A percentile compares a stretch with the other conserved stretches of the same genome.
Conservation (phyloP, 2,797 vertebrate genomes). For the Lepilemur ruficaudatus region DNA sequence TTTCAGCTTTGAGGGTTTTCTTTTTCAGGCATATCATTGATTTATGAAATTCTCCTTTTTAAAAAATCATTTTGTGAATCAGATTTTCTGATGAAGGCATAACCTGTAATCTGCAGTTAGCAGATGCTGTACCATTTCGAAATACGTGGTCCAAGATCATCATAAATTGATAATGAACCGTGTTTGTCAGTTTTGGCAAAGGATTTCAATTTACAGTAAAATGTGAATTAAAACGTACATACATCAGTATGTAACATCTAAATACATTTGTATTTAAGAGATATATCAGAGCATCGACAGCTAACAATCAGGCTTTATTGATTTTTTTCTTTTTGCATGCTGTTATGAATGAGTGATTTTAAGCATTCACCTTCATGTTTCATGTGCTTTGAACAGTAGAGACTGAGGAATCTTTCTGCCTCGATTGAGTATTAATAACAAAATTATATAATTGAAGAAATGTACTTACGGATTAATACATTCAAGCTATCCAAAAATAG, state of each 20-base stretch:
- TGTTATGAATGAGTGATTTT: constrained; percentile 82
- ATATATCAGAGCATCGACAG: background rate
- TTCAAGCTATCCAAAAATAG: constrained; percentile 59
- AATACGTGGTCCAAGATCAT: background rate
- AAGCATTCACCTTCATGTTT: constrained; percentile 77
- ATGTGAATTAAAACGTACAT: constrained; percentile 44
- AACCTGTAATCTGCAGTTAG: constrained; percentile 61
- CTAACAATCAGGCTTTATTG: constrained; percentile 58
- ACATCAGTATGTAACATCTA: background rate
- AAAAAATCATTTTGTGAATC: background rate
- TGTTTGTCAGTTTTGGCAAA: constrained; percentile 67
- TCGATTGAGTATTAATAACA: constrained; percentile 67
- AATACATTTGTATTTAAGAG: constrained; percentile 67
- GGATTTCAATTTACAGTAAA: constrained; percentile 56
- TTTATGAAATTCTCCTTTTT: constrained; percentile 50
- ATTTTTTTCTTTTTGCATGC: constrained; percentile 81
- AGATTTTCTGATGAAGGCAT: constrained; percentile 28
- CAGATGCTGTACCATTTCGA: constrained; percentile 57
- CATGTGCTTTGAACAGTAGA: constrained; percentile 82
- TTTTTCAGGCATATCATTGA: constrained; percentile 53
- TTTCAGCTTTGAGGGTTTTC: constrained; percentile 81
- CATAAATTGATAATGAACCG: background rate
- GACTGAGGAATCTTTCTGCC: constrained; percentile 81
- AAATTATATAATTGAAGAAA: constrained; percentile 70
- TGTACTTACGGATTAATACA: constrained; percentile 70